Evolutionary conservation across 2,113 vertebrate genomes (phyloP), one percentile per base, ranked within the genome.

Genomic region (Prunella himalayana): DNA sequence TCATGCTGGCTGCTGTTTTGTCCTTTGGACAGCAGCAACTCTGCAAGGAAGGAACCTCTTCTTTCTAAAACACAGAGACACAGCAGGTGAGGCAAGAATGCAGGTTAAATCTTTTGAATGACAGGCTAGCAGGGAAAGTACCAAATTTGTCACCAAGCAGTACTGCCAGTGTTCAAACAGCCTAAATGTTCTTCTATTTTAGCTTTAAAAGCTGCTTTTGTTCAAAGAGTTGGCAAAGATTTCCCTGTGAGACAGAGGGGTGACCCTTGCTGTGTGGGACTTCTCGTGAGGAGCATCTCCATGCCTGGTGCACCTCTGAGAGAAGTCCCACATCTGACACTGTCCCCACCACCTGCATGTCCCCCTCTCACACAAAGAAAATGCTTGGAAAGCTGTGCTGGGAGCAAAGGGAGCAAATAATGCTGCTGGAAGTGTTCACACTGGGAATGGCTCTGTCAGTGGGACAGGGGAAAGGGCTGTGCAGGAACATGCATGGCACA

Each of bases 401-500:
- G 35, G 69, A 73, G 50, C 35, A 24, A 4, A 47, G 35, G 68
- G 28, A 50, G 57, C 81, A 54, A 37, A 60, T 21, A 41, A 72
- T 15, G 45, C 49, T 13, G 4, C 35, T 22, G 47, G 23, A n/a
- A 73, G 15, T 1, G 10, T 6, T 79, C 51, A 9, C 23, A 31
- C 13, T 1, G 6, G 57, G 37, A 59, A 86, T 27, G 19, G 47
- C 37, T 54, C 76, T 7, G 7, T 7, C 53, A 35, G 4, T 0
- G 19, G 50, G 13, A 73, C 33, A 77, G 15, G 37, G 6, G 13
- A 64, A 47, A 45, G 9, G 14, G 28, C 1, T 60, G 28, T 49
- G 37, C 27, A 33, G 9, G 35, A 33, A 25, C 1, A 0, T 1
- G 6, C 6, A 0, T 4, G 11, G 35, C 6, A 1, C 37, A 54